These are phyloP conservation scores for Melanostigma gelatinosum DNA, from an alignment of 2,113 vertebrate genomes.

Conservation along the genomic window DNA sequence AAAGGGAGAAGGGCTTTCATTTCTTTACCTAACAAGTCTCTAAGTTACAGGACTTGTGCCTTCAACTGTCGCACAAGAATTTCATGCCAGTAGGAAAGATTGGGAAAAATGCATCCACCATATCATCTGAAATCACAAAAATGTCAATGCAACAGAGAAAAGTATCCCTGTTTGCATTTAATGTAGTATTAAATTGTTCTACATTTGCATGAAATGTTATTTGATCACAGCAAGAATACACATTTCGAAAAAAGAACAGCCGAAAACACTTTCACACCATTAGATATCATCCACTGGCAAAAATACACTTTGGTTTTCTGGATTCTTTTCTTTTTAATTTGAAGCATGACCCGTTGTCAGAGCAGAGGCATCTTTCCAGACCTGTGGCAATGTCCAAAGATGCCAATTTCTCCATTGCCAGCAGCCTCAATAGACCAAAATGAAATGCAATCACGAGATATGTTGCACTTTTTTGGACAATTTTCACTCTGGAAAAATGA, in stretches of 20 bases:
- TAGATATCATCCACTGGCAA: slow-evolving; percentile 40
- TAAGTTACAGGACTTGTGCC: slow-evolving; percentile 21
- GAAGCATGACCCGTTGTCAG: slow-evolving; percentile 36
- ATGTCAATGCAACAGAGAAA: neutral
- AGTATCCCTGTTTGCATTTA: neutral
- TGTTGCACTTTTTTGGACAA: slow-evolving; percentile 28
- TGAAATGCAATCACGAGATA: slow-evolving; percentile 34
- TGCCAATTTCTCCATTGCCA: slow-evolving; percentile 54
- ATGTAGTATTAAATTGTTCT: neutral
- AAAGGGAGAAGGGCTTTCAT: slow-evolving; percentile 49
- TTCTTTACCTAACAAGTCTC: slow-evolving; percentile 40
- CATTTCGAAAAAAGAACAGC: slow-evolving; percentile 4
- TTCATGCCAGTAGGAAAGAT: neutral
- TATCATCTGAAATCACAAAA: slow-evolving; percentile 24
- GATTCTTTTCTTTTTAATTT: slow-evolving; percentile 9
- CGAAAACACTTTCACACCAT: slow-evolving; percentile 13
- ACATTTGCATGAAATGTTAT: slow-evolving; percentile 15
- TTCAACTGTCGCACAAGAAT: slow-evolving; percentile 17
- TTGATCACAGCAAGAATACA: slow-evolving; percentile 2
- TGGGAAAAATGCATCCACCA: neutral
- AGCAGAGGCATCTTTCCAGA: slow-evolving; percentile 48
- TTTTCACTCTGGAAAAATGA: neutral
- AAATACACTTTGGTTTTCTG: slow-evolving; percentile 21
- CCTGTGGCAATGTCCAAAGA: slow-evolving; percentile 49
- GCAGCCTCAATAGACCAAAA: slow-evolving; percentile 41